Conservation (phyloP, 1,140 invertebrate species). For the Ceratina japonica region DNA sequence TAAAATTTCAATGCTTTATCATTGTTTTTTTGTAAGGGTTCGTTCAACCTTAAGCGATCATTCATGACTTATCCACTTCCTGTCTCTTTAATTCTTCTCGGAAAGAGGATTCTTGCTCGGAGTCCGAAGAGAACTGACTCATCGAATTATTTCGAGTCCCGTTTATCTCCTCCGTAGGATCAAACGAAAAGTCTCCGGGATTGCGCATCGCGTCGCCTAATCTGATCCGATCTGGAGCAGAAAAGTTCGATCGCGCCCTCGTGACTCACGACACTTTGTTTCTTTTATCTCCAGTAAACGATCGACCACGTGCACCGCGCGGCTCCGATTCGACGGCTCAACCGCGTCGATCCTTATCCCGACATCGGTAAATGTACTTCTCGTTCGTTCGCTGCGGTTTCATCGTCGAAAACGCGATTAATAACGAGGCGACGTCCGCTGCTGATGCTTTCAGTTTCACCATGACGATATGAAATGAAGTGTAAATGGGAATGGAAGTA, state of each 20-base stretch:
- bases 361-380: conserved; percentile 12
- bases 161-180: conserved; percentile 35
- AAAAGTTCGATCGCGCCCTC: conserved; percentile 25
- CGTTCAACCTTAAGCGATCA: too few species aligned
- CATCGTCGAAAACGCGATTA: conserved; percentile 17
- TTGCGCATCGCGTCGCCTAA: conserved; percentile 30
- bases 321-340: neutral
- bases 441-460: neutral
- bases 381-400: neutral
- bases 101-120: neutral
- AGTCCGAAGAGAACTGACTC: conserved; percentile 34
- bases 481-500: too few species aligned
- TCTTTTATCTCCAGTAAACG: conserved; percentile 38
- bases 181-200: conserved; percentile 28
- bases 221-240: conserved; percentile 51
- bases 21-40: too few species aligned
- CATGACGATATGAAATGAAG: neutral
- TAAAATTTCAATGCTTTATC: too few species aligned
- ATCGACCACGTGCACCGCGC: conserved; percentile 17
- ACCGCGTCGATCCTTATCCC: conserved; percentile 24
- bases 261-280: conserved; percentile 56
- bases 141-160: conserved; percentile 14
- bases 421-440: conserved; percentile 13
- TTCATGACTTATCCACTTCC: too few species aligned
- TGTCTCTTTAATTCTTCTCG: too few species aligned